Base-by-base conservation (phyloP, 2,797 vertebrate genomes). In the Mus minutoides region DNA sequence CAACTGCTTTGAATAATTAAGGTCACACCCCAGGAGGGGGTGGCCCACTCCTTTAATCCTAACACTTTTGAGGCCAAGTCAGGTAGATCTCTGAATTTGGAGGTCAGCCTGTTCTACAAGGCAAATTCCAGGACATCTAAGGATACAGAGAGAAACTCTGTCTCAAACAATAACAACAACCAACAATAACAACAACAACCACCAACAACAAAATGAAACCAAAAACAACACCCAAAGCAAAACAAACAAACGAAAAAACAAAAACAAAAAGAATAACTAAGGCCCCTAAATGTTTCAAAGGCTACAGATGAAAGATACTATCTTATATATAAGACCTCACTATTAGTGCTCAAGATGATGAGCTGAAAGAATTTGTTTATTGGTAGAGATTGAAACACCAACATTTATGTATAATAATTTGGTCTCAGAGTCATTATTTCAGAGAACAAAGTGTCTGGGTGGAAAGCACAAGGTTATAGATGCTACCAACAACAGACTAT, bases 1-100 rank as follows among this genome's bases (percentile, higher is more conserved):
- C 87, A 77, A 88, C 87, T 95, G 91, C 94, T 91, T 49, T 90
- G 77, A 96, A 96, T 95, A 97, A 97, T 91, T 97, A 95, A 97
- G 34, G 17, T 2, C 62, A 67, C 29, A 46, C 43, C 21, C 31
- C 13, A 43, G 31, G 31, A 1, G 3, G 31, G 22, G 40, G 29
- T 22, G 1, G 82, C 16, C 5, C 29, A 34, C 11, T 4, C 43
- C 83, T 67, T 85, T 85, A 85, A 85, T 85, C 43, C 62, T 29
- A 52, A 43, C 43, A 34, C 40, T 85, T 64, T 67, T 21, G 19
- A 24, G 21, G 34, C 31, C 49, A 21, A 46, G 40, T 31, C 29
- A 46, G 82, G 60, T 1, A 10, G 60, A 85, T 49, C 62, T 85
- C 60, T 85, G 83, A 16, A 34, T 67, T 24, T 24, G 29, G 40